Percentiles rank a stretch among this genome's conserved stretches.
Evolutionary conservation across 2,113 vertebrate genomes (phyloP).

Genomic region (Rallus limicola): DNA sequence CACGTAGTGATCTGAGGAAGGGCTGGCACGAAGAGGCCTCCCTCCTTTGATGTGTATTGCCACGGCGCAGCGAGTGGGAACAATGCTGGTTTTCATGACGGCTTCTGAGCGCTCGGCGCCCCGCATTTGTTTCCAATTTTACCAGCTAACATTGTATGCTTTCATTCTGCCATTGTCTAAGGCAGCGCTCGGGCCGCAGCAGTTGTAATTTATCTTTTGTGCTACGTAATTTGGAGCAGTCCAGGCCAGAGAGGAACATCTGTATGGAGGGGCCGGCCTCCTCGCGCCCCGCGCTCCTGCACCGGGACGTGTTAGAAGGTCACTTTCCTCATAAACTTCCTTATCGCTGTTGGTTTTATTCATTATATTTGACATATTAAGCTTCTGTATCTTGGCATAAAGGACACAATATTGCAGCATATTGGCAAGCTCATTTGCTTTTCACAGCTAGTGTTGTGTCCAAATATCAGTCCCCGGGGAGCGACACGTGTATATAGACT

Average conservation of each 20-base stretch:
- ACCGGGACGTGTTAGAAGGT: conserved; percentile 73
- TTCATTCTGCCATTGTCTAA: conserved; percentile 76
- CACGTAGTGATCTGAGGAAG: conserved; percentile 1
- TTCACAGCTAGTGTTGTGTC: conserved; percentile 93
- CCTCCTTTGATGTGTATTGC: conserved; percentile 74
- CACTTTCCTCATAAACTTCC: conserved; percentile 79
- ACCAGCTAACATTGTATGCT: conserved; percentile 68
- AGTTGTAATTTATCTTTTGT: conserved; percentile 80
- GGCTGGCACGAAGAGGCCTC: conserved; percentile 53
- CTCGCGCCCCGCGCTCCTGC: conserved; percentile 65
- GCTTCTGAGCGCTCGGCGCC: conserved; percentile 18
- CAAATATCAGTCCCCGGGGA: conserved; percentile 93
- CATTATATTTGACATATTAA: conserved; percentile 96
- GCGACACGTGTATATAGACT: conserved; percentile 89
- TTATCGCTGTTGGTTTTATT: conserved; percentile 86
- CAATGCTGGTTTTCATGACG: conserved; percentile 38
- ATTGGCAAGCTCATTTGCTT: conserved; percentile 99
- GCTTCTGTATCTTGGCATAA: conserved; percentile 95
- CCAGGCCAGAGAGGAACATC: conserved; percentile 77
- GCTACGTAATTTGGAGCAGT: conserved; percentile 72
- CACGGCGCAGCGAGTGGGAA: conserved; percentile 40
- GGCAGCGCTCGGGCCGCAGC: conserved; percentile 63
- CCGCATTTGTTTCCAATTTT: conserved; percentile 79
- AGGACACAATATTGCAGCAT: conserved; percentile 97
- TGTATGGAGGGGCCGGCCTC: conserved; percentile 68